Evolutionary conservation across 2,888 invertebrate genomes (phyloP), one percentile per base, ranked within the genome.

Genomic region (Merodon equestris): DNA sequence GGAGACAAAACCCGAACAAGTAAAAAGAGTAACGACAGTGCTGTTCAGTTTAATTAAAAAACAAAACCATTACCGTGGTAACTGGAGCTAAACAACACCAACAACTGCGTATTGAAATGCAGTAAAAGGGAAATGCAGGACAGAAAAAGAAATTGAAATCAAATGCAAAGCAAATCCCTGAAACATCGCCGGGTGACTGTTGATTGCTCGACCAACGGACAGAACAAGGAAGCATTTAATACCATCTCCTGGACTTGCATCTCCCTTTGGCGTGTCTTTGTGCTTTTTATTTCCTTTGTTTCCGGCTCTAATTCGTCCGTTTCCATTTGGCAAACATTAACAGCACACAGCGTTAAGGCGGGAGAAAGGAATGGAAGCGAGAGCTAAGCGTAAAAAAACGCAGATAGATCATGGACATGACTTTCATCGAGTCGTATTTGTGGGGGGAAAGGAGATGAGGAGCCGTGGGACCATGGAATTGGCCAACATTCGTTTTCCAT

Each of bases 11-110:
- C 27, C 27, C 27, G 3, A 27, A 27, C 27, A 27, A 27, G 27
- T 7, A 27, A 27, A n/a, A n/a, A 27, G 27, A 27, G 27, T 27
- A 27, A 27, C 27, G 27, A 75, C 58, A 40, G 17, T 74, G 58
- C 45, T 74, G 68, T 64, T 70, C 63, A 45, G 74, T 74, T 79
- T 79, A 79, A 79, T 79, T 79, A 79, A 79, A 79, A 60, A 51
- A 70, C 70, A 60, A 64, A 70, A n/a, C n/a, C n/a, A n/a, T n/a
- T n/a, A n/a, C n/a, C n/a, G n/a, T n/a, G 27, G 27, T 57, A 61
- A 63, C 63, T 75, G 50, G 51, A 64, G 64, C 51, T 56, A 63
- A 12, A 18, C 56, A 10, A 27, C 27, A 14, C 9, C 14, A 45
- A 9, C 44, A 57, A 72, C 27, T 14, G 14, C 38, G 15, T 44